Conservation (phyloP, 2,888 invertebrate genomes). For the Chrysina gloriosa region DNA sequence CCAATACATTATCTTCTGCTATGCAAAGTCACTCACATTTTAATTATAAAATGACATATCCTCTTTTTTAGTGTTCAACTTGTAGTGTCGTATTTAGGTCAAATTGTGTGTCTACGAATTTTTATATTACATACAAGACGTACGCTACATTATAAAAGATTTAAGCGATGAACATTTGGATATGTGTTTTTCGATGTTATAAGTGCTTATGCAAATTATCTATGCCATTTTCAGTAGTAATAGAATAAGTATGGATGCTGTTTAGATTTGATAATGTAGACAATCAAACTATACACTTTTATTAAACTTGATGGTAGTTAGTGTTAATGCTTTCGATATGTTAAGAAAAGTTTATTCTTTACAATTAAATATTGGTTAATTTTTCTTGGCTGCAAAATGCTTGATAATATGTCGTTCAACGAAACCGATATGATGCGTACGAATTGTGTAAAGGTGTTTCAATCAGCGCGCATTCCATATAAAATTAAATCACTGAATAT, state of each 20-base stretch:
- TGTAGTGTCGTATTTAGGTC: slow-evolving; percentile 8
- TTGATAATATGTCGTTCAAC: too few species aligned
- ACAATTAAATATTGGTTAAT: too few species aligned
- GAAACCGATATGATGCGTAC: too few species aligned
- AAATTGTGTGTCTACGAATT: slow-evolving; percentile 14
- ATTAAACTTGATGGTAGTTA: too few species aligned
- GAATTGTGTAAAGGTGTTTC: too few species aligned
- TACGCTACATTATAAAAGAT: slow-evolving; percentile 21
- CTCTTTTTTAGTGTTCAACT: slow-evolving; percentile 5
- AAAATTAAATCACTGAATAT: too few species aligned
- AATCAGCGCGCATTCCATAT: too few species aligned
- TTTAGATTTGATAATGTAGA: not conserved
- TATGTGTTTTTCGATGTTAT: slow-evolving; percentile 36
- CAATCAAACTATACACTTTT: too few species aligned
- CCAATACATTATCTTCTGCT: slow-evolving; percentile 8
- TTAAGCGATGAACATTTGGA: slow-evolving; percentile 2
- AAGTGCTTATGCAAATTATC: slow-evolving; percentile 7
- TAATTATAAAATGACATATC: slow-evolving; percentile 21
- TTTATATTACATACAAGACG: slow-evolving; percentile 23
- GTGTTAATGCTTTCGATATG: too few species aligned
- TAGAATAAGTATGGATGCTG: not conserved
- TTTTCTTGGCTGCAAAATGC: too few species aligned
- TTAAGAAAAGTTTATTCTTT: too few species aligned
- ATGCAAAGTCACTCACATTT: slow-evolving; percentile 11
- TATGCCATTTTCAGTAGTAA: not conserved